A percentile compares a stretch with the other conserved stretches of the same genome.
These are phyloP conservation scores for Cygnus atratus DNA, from an alignment of 2,113 vertebrate genomes.

Conservation along the genomic window DNA sequence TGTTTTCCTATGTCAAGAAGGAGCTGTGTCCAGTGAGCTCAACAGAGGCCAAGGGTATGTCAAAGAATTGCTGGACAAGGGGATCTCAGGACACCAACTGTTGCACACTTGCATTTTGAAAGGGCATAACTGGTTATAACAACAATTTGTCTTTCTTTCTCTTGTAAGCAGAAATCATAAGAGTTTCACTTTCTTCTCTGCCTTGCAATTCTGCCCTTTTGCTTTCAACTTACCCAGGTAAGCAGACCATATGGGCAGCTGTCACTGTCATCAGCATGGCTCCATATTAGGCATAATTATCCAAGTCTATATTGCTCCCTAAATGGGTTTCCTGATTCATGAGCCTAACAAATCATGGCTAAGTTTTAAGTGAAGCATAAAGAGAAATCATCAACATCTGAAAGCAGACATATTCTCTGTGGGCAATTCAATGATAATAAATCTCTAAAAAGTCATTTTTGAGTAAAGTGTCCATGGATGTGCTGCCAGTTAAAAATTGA, in stretches of 20 bases:
- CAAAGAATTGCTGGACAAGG: rapidly evolving
- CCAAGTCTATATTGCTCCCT: neutral
- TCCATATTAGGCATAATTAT: neutral
- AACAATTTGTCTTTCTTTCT: neutral
- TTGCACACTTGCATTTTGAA: neutral
- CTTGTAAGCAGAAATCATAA: rapidly evolving
- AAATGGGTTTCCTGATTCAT: neutral
- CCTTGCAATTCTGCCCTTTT: neutral
- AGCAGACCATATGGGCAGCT: neutral
- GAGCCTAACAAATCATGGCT: neutral
- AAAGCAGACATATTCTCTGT: neutral
- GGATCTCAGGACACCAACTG: neutral
- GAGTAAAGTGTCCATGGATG: neutral
- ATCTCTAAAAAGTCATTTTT: neutral
- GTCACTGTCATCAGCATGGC: neutral
- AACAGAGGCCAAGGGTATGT: neutral
- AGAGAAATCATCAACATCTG: neutral
- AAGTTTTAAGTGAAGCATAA: neutral
- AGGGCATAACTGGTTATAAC: neutral
- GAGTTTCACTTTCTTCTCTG: neutral
- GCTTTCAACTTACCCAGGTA: neutral
- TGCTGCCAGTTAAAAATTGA: neutral
- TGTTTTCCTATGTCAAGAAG: neutral
- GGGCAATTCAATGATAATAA: neutral
- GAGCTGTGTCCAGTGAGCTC: neutral